A percentile compares a stretch with the other conserved stretches of the same genome.
Conservation (phyloP, 2,113 vertebrate genomes). For the Polypterus senegalus region DNA sequence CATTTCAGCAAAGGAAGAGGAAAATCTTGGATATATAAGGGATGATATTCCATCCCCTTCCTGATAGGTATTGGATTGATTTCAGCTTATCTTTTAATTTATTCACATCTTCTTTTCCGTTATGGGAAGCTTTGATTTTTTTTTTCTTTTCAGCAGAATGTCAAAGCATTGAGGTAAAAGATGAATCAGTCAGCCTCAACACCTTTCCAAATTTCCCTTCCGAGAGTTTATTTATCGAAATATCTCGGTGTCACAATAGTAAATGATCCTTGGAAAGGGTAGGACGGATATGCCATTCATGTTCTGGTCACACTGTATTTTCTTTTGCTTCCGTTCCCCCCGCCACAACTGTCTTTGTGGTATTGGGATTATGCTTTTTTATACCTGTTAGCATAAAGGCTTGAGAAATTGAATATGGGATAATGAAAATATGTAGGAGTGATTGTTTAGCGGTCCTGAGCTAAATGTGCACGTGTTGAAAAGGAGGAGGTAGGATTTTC, state of each 20-base stretch:
- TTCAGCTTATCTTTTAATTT: not conserved
- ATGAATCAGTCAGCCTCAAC: constrained; percentile 41
- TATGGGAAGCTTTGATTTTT: constrained; percentile 24
- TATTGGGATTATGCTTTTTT: too few relatives aligned
- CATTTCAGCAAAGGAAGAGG: not conserved
- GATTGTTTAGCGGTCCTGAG: too few relatives aligned
- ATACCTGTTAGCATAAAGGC: too few relatives aligned
- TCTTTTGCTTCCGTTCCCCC: too few relatives aligned
- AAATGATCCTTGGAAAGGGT: too few relatives aligned
- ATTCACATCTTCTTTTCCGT: constrained; percentile 1
- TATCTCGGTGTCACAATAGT: constrained; percentile 14
- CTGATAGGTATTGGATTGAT: not conserved
- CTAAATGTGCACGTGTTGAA: too few relatives aligned
- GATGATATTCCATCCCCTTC: constrained; percentile 10
- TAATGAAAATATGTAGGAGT: too few relatives aligned
- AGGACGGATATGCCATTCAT: too few relatives aligned
- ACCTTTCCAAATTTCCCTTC: constrained; percentile 37
- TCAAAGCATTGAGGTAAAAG: constrained; percentile 23
- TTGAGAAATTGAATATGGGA: too few relatives aligned
- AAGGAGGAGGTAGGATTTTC: too few relatives aligned
- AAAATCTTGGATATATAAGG: not conserved
- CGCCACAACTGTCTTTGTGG: too few relatives aligned
- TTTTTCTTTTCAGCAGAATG: constrained; percentile 9
- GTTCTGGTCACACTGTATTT: too few relatives aligned
- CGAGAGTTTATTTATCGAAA: constrained; percentile 23